Conservation (phyloP, 1,140 invertebrate species). For the Hyphantria cunea region DNA sequence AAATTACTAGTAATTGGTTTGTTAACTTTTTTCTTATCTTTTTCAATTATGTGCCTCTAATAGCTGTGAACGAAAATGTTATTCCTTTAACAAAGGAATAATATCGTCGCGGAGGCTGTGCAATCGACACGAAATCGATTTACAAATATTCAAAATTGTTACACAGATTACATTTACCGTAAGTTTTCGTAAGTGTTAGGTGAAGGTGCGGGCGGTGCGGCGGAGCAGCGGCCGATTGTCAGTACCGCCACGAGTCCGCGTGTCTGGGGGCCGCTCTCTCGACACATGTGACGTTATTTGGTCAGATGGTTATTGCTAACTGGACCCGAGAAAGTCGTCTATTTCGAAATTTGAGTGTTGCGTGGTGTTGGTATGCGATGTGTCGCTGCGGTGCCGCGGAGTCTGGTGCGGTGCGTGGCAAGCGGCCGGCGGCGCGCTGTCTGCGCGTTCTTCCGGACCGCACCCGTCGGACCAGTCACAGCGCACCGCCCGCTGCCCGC, state of each 20-base stretch:
- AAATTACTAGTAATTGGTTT: no score
- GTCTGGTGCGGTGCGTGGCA: conserved; percentile 61
- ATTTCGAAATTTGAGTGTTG: conserved; percentile 75
- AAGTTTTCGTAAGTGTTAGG: conserved; percentile 25
- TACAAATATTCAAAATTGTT: conserved; percentile 24
- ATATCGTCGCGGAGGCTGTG: not conserved
- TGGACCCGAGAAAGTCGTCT: conserved; percentile 71
- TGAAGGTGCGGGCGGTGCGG: conserved; percentile 18
- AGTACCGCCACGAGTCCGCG: conserved; percentile 34
- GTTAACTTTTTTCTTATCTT: no score
- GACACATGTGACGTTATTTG: conserved; percentile 44
- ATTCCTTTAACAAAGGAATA: no score
- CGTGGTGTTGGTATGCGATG: conserved; percentile 67
- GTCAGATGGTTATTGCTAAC: conserved; percentile 54
- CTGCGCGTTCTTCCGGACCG: conserved; percentile 72
- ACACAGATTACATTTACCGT: conserved; percentile 17
- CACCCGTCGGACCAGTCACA: conserved; percentile 78
- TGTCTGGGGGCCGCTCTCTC: conserved; percentile 42
- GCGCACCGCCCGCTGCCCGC: conserved; percentile 66
- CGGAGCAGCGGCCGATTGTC: conserved; percentile 19
- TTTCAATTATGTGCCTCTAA: no score
- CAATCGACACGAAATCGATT: conserved; percentile 26
- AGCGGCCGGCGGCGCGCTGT: conserved; percentile 74
- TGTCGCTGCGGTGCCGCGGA: conserved; percentile 73
- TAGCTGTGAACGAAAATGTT: no score